phyloP scores from a whole-genome alignment of 2,113 vertebrate species.

The Phocoena sinus region DNA sequence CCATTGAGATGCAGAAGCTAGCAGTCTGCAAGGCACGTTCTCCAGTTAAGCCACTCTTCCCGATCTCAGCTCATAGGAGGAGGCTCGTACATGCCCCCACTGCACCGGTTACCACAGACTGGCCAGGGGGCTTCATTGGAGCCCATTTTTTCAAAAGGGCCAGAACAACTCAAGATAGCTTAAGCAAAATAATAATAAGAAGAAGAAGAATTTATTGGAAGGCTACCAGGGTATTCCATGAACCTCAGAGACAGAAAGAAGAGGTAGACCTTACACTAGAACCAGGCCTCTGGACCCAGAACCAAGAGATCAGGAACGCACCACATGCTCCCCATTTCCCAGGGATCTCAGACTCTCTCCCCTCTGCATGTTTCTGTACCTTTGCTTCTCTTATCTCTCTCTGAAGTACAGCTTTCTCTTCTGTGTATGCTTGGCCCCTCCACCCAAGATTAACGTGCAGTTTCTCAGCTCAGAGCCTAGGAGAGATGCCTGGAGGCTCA shows the following conservation, averaged over 20 bases:
- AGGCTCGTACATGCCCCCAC: accelerated
- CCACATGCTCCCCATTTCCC: background rate
- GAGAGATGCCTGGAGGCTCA: background rate
- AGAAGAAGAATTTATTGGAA: background rate
- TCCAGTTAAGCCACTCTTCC: background rate
- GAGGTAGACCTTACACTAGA: background rate
- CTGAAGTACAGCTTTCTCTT: background rate
- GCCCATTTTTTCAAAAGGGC: background rate
- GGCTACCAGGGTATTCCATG: background rate
- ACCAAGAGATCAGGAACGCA: background rate
- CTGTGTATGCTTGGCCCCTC: background rate
- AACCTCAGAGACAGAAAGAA: background rate
- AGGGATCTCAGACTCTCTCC: background rate
- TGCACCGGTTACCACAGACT: background rate
- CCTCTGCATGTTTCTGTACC: background rate
- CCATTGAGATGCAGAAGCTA: background rate
- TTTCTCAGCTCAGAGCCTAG: background rate
- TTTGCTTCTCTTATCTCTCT: background rate
- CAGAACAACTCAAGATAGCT: background rate
- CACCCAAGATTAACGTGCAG: background rate
- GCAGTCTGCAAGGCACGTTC: background rate
- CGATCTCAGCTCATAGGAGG: background rate
- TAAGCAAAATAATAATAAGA: background rate
- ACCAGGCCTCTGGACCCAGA: background rate
- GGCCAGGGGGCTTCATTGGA: background rate